These are phyloP conservation scores for Lipophrys pholis DNA, from an alignment of 2,113 vertebrate species.

Conservation along the genomic window DNA sequence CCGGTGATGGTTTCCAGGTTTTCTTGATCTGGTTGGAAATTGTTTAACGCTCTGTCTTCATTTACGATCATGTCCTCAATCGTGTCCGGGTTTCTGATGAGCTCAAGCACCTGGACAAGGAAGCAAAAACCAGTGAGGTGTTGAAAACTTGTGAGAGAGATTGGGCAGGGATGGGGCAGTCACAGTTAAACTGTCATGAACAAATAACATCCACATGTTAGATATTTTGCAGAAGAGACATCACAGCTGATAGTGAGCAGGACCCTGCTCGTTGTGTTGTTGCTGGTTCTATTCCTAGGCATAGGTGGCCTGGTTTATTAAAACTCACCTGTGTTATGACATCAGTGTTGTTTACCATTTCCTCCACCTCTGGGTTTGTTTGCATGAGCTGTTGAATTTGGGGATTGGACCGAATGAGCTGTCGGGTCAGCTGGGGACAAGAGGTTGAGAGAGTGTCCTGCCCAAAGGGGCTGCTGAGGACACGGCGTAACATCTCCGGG, in stretches of 20 bases:
- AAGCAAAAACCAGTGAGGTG: not conserved
- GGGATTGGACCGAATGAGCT: constrained; percentile 57
- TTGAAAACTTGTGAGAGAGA: not conserved
- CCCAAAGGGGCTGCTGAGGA: constrained; percentile 50
- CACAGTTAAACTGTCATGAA: not conserved
- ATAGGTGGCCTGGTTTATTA: no score
- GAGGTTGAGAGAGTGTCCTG: constrained; percentile 51
- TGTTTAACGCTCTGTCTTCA: constrained; percentile 27
- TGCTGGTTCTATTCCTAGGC: no score
- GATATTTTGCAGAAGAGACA: no score
- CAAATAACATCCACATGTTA: not conserved
- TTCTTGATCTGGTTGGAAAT: constrained; percentile 3
- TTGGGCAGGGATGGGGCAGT: not conserved
- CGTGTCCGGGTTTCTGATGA: constrained; percentile 54
- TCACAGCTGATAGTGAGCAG: no score
- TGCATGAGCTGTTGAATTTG: constrained; percentile 59
- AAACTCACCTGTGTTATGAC: constrained; percentile 40
- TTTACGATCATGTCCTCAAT: constrained; percentile 38
- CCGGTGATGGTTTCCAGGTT: not conserved
- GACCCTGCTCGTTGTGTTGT: no score
- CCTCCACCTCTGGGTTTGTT: constrained; percentile 56
- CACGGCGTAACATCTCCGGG: constrained; percentile 39
- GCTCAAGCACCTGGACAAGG: constrained; percentile 48
- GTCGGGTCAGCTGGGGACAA: constrained; percentile 45
- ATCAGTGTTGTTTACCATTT: constrained; percentile 44